A percentile compares a stretch with the other conserved stretches of the same genome.
phyloP scores from a whole-genome alignment of 2,888 invertebrate genomes.

The Deilephila elpenor region DNA sequence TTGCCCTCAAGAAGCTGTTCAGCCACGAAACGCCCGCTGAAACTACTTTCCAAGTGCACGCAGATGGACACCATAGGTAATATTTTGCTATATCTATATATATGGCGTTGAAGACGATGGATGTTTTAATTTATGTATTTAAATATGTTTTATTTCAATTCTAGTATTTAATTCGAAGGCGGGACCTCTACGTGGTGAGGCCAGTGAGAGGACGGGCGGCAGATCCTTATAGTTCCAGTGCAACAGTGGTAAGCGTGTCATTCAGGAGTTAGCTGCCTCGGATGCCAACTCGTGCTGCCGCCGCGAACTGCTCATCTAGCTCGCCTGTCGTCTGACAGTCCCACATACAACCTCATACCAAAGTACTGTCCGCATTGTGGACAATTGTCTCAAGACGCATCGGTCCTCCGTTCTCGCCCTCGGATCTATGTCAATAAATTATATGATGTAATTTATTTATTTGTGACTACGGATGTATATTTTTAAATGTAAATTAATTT shows the following conservation, averaged over 20 bases:
- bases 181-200: slow-evolving; percentile 86
- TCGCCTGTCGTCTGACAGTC: slow-evolving; percentile 39
- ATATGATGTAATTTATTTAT: slow-evolving; percentile 83
- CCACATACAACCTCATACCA: slow-evolving; percentile 79
- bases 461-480: slow-evolving; percentile 77
- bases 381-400: slow-evolving; percentile 64
- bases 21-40: slow-evolving; percentile 87
- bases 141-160: slow-evolving; percentile 74
- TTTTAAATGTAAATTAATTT: slow-evolving; percentile 72
- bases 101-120: not conserved
- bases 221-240: slow-evolving; percentile 86
- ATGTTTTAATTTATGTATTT: slow-evolving; percentile 37
- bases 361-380: slow-evolving; percentile 72
- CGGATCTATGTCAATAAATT: slow-evolving; percentile 82
- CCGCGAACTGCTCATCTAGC: slow-evolving; percentile 38
- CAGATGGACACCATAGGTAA: slow-evolving; percentile 87
- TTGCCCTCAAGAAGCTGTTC: slow-evolving; percentile 89
- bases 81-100: slow-evolving; percentile 23
- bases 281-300: slow-evolving; percentile 28
- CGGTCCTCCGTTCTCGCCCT: slow-evolving; percentile 69
- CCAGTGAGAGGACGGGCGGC: slow-evolving; percentile 81
- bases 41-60: slow-evolving; percentile 88
- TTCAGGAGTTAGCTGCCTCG: slow-evolving; percentile 37
- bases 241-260: slow-evolving; percentile 69
- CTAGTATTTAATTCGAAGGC: slow-evolving; percentile 85